phyloP scores from a whole-genome alignment of 2,888 invertebrate species.

The Gryllus longicercus region DNA sequence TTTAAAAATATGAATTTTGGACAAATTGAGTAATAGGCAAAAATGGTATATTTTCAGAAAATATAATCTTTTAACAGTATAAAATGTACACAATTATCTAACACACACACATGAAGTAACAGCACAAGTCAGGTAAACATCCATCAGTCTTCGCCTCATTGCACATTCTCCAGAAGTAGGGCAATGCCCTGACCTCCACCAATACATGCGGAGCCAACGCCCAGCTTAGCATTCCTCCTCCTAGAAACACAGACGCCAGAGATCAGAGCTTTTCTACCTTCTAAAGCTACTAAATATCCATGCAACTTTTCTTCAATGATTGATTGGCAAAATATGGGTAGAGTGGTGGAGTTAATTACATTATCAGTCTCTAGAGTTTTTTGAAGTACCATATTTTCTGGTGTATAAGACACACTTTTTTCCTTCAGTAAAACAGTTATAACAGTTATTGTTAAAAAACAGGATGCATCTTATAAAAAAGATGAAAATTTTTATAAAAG shows the following conservation, averaged over 20 bases:
- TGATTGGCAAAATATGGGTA: too few species aligned
- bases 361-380: too few species aligned
- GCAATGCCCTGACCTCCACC: constrained; percentile 99
- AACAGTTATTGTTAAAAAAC: too few species aligned
- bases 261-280: neutral
- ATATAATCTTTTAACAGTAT: neutral
- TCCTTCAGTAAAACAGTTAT: too few species aligned
- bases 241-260: neutral
- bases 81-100: neutral
- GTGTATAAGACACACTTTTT: too few species aligned
- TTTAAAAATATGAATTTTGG: too few species aligned
- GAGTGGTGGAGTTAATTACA: too few species aligned
- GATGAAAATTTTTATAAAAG: too few species aligned
- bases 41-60: neutral
- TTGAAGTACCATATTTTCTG: too few species aligned
- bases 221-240: constrained; percentile 78
- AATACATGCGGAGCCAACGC: constrained; percentile 94
- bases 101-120: neutral
- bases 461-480: too few species aligned
- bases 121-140: neutral
- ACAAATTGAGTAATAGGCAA: neutral
- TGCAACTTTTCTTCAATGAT: too few species aligned
- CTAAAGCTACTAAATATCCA: too few species aligned
- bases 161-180: constrained; percentile 73
- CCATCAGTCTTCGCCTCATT: constrained; percentile 24